These are phyloP conservation scores for Trichopria drosophilae DNA, from an alignment of 2,888 invertebrate species.

Conservation along the genomic window DNA sequence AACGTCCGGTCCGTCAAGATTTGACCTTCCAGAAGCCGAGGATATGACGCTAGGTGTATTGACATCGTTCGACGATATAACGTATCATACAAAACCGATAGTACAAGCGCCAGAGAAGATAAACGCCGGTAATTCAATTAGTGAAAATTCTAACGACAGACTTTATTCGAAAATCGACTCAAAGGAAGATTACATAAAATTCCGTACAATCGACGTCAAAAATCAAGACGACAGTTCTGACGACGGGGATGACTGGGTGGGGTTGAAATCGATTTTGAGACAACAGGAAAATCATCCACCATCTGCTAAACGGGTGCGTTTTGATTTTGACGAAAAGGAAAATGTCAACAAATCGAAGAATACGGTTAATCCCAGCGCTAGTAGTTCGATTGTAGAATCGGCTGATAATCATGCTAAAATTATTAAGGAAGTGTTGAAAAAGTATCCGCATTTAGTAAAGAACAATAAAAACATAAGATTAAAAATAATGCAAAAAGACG, in stretches of 20 bases:
- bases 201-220: too few species aligned
- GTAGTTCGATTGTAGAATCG: too few species aligned
- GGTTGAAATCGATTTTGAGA: slow-evolving; percentile 51
- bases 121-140: slow-evolving; percentile 2
- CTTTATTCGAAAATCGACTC: too few species aligned
- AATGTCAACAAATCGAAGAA: slow-evolving; percentile 58
- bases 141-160: too few species aligned
- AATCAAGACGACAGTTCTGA: slow-evolving; percentile 52
- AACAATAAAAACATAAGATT: slow-evolving; percentile 85
- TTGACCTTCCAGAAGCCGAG: slow-evolving; percentile 75
- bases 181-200: too few species aligned
- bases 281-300: slow-evolving; percentile 48
- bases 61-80: slow-evolving; percentile 70
- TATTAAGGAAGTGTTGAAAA: slow-evolving; percentile 83
- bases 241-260: slow-evolving; percentile 54
- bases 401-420: slow-evolving; percentile 78
- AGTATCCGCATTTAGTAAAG: slow-evolving; percentile 84
- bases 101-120: slow-evolving; percentile 63
- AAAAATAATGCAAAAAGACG: slow-evolving; percentile 74
- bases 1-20: slow-evolving; percentile 65
- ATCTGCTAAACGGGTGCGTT: slow-evolving; percentile 59
- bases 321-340: slow-evolving; percentile 68
- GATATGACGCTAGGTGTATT: slow-evolving; percentile 67
- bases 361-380: slow-evolving; percentile 57
- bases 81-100: slow-evolving; percentile 72